Conservation (phyloP, 1,140 invertebrate species). For the Gryllus bimaculatus region DNA sequence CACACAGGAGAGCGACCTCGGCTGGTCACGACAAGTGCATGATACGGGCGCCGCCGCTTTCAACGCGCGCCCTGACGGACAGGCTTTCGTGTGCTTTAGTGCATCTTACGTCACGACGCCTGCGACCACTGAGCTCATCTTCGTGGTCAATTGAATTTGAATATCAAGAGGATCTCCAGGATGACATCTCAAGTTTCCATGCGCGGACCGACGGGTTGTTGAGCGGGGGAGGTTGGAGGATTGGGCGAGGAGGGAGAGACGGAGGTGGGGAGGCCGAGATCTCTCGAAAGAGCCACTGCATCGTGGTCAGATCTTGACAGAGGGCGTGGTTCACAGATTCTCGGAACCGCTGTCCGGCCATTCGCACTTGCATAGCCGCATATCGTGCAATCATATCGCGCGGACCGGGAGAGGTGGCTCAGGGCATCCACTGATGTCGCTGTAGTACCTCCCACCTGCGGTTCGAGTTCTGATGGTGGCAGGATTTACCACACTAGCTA, state of each 20-base stretch:
- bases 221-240: neutral
- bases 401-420: too few species aligned
- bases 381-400: too few species aligned
- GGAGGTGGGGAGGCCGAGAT: too few species aligned
- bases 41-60: neutral
- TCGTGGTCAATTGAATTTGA: slow-evolving; percentile 1
- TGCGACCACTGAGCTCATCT: neutral
- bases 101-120: neutral
- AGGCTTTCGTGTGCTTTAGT: neutral
- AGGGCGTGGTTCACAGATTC: too few species aligned
- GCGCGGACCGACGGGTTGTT: neutral
- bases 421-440: too few species aligned
- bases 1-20: neutral
- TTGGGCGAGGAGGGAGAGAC: neutral
- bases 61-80: neutral
- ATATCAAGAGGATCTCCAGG: neutral
- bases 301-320: too few species aligned
- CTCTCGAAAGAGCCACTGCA: too few species aligned
- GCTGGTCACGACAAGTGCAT: neutral
- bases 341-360: too few species aligned
- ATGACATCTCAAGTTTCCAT: neutral
- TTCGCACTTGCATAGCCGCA: too few species aligned
- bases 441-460: too few species aligned
- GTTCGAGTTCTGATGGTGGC: too few species aligned
- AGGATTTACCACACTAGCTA: too few species aligned